A percentile compares a stretch with the other conserved stretches of the same genome.
Conservation (phyloP, 2,113 vertebrate species). For the Oncorhynchus keta region DNA sequence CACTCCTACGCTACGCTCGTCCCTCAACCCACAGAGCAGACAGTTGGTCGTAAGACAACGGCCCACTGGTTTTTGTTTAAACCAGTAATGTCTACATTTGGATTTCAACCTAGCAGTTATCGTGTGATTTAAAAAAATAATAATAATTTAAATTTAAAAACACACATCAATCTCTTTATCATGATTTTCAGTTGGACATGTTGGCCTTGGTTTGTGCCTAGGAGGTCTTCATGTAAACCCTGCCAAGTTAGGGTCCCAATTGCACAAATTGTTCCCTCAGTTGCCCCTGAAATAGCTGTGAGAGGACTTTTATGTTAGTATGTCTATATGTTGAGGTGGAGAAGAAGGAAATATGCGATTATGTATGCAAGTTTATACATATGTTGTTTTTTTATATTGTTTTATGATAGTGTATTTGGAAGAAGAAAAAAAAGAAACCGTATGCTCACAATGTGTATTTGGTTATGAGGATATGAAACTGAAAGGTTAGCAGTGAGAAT, state of each 20-base stretch:
- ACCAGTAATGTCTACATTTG: slow-evolving; percentile 26
- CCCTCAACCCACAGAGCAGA: too few relatives aligned
- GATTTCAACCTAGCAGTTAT: slow-evolving; percentile 48
- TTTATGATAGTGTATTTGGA: not conserved
- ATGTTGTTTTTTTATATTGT: slow-evolving; percentile 7
- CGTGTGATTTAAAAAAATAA: slow-evolving; percentile 27
- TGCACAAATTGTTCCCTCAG: slow-evolving; percentile 24
- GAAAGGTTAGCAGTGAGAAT: not conserved
- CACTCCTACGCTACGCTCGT: too few relatives aligned
- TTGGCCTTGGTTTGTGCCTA: slow-evolving; percentile 35
- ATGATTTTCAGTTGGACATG: slow-evolving; percentile 12
- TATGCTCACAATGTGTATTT: not conserved
- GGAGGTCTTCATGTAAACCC: slow-evolving; percentile 28
- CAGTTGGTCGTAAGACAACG: too few relatives aligned
- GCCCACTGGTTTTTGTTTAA: slow-evolving; percentile 5
- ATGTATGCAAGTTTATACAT: slow-evolving; percentile 3
- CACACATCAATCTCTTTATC: slow-evolving; percentile 30
- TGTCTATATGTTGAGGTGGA: slow-evolving; percentile 4
- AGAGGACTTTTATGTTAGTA: slow-evolving; percentile 4
- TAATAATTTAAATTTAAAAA: slow-evolving; percentile 1
- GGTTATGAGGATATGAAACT: not conserved
- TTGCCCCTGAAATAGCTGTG: slow-evolving; percentile 44
- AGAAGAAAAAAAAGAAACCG: not conserved
- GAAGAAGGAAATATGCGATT: not conserved
- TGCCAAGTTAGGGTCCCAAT: slow-evolving; percentile 24